A percentile compares a stretch with the other conserved stretches of the same genome.
phyloP scores from a whole-genome alignment of 1,140 invertebrate species.

The Ganaspis sp. region DNA sequence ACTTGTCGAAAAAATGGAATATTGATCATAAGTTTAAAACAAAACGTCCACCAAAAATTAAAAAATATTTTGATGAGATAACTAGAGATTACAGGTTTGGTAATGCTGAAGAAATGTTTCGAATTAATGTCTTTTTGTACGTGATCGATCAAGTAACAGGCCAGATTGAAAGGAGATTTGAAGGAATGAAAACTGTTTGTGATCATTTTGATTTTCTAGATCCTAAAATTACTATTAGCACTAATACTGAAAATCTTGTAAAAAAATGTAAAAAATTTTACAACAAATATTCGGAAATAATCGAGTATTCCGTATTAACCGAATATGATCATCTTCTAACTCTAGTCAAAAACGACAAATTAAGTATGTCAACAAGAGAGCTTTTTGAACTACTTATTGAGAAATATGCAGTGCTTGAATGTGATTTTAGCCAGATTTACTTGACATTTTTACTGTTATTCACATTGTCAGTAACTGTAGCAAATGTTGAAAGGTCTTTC shows the following conservation, averaged over 20 bases:
- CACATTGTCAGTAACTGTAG: constrained; percentile 27
- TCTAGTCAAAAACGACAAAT: neutral
- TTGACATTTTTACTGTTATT: constrained; percentile 33
- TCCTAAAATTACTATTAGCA: constrained; percentile 29
- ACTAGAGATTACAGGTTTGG: constrained; percentile 30
- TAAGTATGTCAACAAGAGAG: constrained; percentile 20
- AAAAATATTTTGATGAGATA: constrained; percentile 38
- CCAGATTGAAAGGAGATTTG: constrained; percentile 9
- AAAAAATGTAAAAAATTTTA: constrained; percentile 31
- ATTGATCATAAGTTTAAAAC: constrained; percentile 32
- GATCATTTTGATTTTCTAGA: constrained; percentile 21
- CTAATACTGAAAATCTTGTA: neutral
- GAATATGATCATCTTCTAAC: neutral
- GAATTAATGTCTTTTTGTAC: constrained; percentile 17
- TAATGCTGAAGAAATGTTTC: constrained; percentile 32
- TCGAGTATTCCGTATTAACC: neutral
- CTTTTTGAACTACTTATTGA: constrained; percentile 30
- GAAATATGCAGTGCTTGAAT: constrained; percentile 35
- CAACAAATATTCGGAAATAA: constrained; percentile 32
- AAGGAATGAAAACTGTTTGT: constrained; percentile 30
- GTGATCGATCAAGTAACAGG: constrained; percentile 34
- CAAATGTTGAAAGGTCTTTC: constrained; percentile 22
- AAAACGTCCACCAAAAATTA: constrained; percentile 35
- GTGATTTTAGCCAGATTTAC: constrained; percentile 29
- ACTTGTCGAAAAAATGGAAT: constrained; percentile 33